These are phyloP conservation scores for Scartelaos histophorus DNA, from an alignment of 2,113 vertebrate species.

Conservation along the genomic window DNA sequence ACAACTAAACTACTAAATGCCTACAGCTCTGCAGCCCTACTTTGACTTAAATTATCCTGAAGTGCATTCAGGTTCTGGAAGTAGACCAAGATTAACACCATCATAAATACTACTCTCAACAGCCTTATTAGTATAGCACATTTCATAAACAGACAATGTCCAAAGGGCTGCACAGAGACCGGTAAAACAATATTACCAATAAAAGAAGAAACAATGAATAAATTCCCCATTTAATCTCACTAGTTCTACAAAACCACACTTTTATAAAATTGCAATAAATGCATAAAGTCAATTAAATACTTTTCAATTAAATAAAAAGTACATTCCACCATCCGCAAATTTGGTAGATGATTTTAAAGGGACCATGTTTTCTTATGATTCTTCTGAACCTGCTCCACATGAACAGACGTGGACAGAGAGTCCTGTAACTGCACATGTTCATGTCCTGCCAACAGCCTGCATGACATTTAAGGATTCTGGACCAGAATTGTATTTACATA, in stretches of 20 bases:
- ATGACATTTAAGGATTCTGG: not conserved
- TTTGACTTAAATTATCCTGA: not conserved
- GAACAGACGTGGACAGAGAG: slow-evolving; percentile 1
- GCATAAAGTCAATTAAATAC: too few species aligned
- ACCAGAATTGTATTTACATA: not conserved
- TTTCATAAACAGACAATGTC: too few species aligned
- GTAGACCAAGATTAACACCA: not conserved
- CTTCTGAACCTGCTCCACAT: not conserved
- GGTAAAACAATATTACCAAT: too few species aligned
- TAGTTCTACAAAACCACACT: too few species aligned
- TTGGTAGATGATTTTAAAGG: not conserved
- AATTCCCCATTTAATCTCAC: too few species aligned
- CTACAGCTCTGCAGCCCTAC: too few species aligned
- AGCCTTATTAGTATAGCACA: not conserved
- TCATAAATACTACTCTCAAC: not conserved
- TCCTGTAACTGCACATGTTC: slow-evolving; percentile 3
- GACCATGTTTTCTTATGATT: not conserved
- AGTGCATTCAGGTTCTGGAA: not conserved
- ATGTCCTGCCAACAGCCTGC: not conserved
- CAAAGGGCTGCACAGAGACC: too few species aligned
- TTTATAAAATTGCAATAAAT: too few species aligned
- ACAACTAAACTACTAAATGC: too few species aligned
- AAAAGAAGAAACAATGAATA: too few species aligned
- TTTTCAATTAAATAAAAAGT: too few species aligned
- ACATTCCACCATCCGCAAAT: not conserved